These are phyloP conservation scores for Lasaia peninsularis DNA, from an alignment of 1,140 invertebrate genomes.

Conservation along the genomic window DNA sequence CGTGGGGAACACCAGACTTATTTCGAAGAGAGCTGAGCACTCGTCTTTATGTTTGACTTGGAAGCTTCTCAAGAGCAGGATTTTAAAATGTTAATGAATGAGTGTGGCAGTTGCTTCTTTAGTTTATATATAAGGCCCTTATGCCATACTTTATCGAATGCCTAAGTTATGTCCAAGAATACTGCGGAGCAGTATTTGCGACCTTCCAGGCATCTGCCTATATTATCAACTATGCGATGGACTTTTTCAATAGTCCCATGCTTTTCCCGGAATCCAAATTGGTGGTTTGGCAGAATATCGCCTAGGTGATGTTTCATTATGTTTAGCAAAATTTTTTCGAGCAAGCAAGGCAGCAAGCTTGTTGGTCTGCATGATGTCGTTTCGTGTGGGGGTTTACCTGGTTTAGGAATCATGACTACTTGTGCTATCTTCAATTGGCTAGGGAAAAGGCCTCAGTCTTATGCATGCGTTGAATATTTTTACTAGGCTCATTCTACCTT, in stretches of 20 bases:
- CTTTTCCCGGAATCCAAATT: conserved; percentile 22
- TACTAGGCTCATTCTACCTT: conserved; percentile 19
- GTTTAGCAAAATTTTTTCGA: conserved; percentile 23
- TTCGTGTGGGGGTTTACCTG: conserved; percentile 17
- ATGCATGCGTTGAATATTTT: conserved; percentile 20
- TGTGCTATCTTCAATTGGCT: conserved; percentile 23
- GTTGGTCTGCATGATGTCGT: conserved; percentile 25
- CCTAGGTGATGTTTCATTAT: conserved; percentile 7
- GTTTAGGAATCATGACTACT: conserved; percentile 28
- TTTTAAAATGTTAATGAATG: background rate
- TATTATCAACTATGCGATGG: conserved; percentile 20
- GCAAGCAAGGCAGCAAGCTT: conserved; percentile 23
- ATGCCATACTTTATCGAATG: conserved; percentile 35
- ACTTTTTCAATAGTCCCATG: conserved; percentile 23
- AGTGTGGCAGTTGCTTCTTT: conserved; percentile 13
- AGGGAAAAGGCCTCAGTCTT: conserved; percentile 22
- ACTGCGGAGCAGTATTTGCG: conserved; percentile 24
- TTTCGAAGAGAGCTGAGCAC: conserved; percentile 6
- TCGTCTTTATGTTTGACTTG: conserved; percentile 13
- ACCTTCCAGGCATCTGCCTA: conserved; percentile 17
- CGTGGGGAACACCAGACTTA: conserved; percentile 21
- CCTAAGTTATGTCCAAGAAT: conserved; percentile 24
- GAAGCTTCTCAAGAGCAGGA: conserved; percentile 14
- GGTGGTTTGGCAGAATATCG: conserved; percentile 23
- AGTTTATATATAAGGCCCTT: conserved; percentile 27